These are phyloP conservation scores for Alethe castanea DNA, from an alignment of 2,113 vertebrate species.

Conservation along the genomic window DNA sequence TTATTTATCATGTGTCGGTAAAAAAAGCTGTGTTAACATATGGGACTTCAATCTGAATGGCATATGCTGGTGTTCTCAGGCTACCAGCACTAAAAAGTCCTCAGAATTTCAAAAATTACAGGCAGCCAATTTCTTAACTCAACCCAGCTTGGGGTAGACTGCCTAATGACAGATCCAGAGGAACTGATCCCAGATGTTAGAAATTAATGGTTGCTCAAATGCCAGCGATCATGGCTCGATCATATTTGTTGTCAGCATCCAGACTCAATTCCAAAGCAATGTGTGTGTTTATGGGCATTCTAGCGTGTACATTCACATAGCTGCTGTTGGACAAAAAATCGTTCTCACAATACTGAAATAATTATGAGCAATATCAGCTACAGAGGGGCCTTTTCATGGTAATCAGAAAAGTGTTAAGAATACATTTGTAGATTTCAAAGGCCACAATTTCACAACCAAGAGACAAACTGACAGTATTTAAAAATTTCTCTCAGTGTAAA, in stretches of 20 bases:
- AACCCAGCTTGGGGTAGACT: background rate
- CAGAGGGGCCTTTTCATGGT: background rate
- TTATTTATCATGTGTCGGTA: constrained; percentile 58
- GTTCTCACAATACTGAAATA: constrained; percentile 4
- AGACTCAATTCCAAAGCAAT: background rate
- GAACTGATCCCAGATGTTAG: constrained; percentile 36
- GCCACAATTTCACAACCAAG: background rate
- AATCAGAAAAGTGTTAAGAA: constrained; percentile 7
- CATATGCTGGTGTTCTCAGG: constrained; percentile 65
- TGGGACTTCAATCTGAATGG: constrained; percentile 65
- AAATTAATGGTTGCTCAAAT: background rate
- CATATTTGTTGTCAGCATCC: background rate
- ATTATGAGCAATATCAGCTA: constrained; percentile 27
- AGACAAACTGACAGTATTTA: constrained; percentile 7
- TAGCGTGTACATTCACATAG: background rate
- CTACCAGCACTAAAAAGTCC: constrained; percentile 53
- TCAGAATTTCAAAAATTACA: constrained; percentile 45
- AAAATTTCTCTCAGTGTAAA: background rate
- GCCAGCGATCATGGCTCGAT: background rate
- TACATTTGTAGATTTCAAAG: constrained; percentile 32
- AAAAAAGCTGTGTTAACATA: constrained; percentile 67
- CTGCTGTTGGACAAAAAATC: background rate
- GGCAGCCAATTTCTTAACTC: constrained; percentile 44
- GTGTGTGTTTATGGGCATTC: background rate
- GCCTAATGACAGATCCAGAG: constrained; percentile 25